Evolutionary conservation across 2,888 invertebrate species (phyloP), one percentile per base, ranked within the genome.

Genomic region (Tromatobia lineatoria): DNA sequence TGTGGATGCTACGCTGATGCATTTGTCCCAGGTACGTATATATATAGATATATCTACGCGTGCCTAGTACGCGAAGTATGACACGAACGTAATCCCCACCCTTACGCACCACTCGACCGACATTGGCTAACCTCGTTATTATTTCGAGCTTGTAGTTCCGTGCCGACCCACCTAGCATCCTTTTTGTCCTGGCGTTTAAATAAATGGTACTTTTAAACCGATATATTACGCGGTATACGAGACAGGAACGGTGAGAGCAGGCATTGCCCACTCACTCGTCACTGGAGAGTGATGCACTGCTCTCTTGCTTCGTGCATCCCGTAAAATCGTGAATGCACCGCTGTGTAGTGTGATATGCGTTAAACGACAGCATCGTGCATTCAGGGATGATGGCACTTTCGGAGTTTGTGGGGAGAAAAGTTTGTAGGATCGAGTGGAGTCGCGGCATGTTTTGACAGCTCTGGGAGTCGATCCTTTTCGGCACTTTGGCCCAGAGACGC

Each of bases 131-230:
- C 91, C 91, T 90, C 90, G 90, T 92, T 92, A 92, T 92, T 92
- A 92, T 92, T 92, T 92, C 88, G 88, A 85, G 88, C 86, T 85
- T 88, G 78, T 79, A 29, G 18, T n/a, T 23, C 25, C 57, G 29
- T 38, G 69, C 38, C 45, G 34, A 61, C 52, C 67, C 61, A 66
- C 71, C 64, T 71, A 34, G 64, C 66, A 52, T 61, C 80, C 89
- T 90, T 92, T 92, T 92, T 91, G 90, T 92, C 87, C 90, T 88
- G 73, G 64, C 88, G 88, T 88, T 89, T 88, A 88, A 93, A 93
- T 92, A 93, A 93, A 93, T 93, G 92, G 91, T 89, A 92, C 93
- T 92, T 91, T 91, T 92, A 90, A 90, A 90, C 91, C 92, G 90
- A 93, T 92, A 93, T 92, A 92, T 93, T 91, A 93, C 91, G 89